Evolutionary conservation across 2,113 vertebrate genomes (phyloP).

Genomic region (Sorex araneus): DNA sequence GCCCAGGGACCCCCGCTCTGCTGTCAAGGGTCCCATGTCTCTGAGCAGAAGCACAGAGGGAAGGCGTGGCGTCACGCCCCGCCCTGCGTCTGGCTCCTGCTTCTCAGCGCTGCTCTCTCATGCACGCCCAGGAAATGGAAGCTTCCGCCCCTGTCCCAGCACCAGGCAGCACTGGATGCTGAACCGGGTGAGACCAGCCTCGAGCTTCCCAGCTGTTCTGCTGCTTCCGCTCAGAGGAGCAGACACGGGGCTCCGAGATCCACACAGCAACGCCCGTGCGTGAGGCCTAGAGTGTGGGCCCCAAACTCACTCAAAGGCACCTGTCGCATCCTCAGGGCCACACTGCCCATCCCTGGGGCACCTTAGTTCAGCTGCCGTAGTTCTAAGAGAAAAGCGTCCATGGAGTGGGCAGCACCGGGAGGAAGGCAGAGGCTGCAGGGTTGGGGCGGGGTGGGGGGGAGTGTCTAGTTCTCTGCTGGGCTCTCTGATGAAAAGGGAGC

Average conservation of each 20-base stretch:
- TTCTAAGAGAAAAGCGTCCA: background rate
- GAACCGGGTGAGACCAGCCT: background rate
- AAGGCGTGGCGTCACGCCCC: background rate
- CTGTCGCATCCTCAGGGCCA: accelerated
- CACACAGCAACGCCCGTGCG: background rate
- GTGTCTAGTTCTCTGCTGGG: background rate
- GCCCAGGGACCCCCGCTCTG: no score
- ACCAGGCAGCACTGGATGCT: background rate
- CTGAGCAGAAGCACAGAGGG: background rate
- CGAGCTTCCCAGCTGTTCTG: accelerated
- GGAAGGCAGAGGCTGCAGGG: no score
- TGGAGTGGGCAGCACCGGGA: background rate
- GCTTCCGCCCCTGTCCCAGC: background rate
- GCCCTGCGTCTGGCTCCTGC: background rate
- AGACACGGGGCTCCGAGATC: background rate
- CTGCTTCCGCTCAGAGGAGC: no score
- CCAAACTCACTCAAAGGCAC: background rate
- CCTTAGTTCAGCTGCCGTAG: background rate
- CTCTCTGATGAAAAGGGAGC: background rate
- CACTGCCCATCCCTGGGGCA: accelerated
- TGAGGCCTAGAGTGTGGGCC: background rate
- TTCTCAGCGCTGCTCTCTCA: background rate
- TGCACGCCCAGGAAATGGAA: no score
- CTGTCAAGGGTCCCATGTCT: no score
- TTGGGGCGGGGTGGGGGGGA: no score